A percentile compares a stretch with the other conserved stretches of the same genome.
Evolutionary conservation across 1,140 invertebrate species (phyloP).

Genomic region (Ruditapes philippinarum): DNA sequence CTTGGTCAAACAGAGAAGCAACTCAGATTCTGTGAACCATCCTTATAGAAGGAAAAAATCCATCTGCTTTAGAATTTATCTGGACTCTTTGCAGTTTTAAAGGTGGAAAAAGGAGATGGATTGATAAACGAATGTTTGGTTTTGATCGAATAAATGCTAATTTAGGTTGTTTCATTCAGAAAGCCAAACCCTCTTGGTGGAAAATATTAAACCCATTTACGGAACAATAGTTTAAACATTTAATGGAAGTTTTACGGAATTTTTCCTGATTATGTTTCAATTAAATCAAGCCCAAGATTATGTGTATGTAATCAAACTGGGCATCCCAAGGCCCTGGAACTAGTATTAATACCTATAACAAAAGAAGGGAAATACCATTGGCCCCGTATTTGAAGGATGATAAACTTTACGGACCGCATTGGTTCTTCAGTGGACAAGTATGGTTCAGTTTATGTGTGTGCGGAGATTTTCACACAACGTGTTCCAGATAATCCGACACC

Average conservation of each 20-base stretch:
- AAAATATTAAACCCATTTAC: not conserved
- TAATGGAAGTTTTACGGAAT: not conserved
- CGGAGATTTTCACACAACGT: not conserved
- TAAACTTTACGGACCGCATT: not conserved
- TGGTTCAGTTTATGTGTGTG: not conserved
- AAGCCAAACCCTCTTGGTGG: not conserved
- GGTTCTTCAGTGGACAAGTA: not conserved
- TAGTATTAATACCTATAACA: not conserved
- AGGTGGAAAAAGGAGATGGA: not conserved
- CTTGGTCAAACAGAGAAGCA: not conserved
- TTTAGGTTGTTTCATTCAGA: not conserved
- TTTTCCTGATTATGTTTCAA: not conserved
- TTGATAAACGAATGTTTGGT: not conserved
- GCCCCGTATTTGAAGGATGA: not conserved
- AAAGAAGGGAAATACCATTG: not conserved
- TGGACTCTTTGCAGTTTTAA: too few species aligned
- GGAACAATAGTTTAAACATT: not conserved
- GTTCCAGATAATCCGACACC: not conserved
- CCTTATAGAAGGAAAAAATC: not conserved
- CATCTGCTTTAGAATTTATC: not conserved
- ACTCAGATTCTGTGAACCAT: not conserved
- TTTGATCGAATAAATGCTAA: not conserved
- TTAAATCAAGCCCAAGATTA: not conserved
- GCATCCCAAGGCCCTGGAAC: not conserved
- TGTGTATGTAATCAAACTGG: not conserved